phyloP scores from a whole-genome alignment of 2,888 invertebrate species.

The Isotomurus palustris region DNA sequence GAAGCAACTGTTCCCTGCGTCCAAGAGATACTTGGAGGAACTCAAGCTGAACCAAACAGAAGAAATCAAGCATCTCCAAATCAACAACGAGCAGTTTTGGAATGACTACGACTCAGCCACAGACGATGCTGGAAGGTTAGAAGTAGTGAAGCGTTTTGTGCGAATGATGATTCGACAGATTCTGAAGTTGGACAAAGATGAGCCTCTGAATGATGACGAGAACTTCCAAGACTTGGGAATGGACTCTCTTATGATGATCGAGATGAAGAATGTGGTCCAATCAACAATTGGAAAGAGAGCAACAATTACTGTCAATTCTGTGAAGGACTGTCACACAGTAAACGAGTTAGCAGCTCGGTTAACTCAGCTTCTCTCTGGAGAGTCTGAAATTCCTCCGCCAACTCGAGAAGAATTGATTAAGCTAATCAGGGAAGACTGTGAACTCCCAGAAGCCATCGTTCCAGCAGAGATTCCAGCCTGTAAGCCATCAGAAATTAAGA shows the following conservation, averaged over 20 bases:
- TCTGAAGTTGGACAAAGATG: conserved; percentile 18
- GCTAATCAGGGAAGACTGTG: conserved; percentile 13
- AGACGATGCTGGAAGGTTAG: conserved; percentile 3
- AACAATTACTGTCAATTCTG: conserved; percentile 16
- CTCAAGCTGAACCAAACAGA: conserved; percentile 4
- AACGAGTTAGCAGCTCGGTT: background rate
- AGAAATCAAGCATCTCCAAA: conserved; percentile 2
- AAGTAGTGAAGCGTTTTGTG: conserved; percentile 10
- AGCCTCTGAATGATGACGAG: conserved; percentile 20
- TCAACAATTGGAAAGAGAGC: conserved; percentile 15
- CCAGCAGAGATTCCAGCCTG: background rate
- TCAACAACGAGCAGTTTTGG: conserved; percentile 19
- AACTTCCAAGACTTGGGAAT: conserved; percentile 29
- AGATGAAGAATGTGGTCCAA: conserved; percentile 30
- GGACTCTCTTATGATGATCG: conserved; percentile 31
- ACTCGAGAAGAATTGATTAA: conserved; percentile 12
- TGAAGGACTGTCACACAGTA: conserved; percentile 22
- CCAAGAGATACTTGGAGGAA: conserved; percentile 3
- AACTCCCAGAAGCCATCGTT: conserved; percentile 12
- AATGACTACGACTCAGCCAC: conserved; percentile 13
- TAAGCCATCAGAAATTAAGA: conserved; percentile 6
- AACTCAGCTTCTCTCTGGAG: conserved; percentile 3
- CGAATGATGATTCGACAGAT: conserved; percentile 18
- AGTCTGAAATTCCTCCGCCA: background rate
- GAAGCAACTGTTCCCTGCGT: conserved; percentile 1